phyloP scores from a whole-genome alignment of 2,113 vertebrate species.

The Thamnophis sirtalis region DNA sequence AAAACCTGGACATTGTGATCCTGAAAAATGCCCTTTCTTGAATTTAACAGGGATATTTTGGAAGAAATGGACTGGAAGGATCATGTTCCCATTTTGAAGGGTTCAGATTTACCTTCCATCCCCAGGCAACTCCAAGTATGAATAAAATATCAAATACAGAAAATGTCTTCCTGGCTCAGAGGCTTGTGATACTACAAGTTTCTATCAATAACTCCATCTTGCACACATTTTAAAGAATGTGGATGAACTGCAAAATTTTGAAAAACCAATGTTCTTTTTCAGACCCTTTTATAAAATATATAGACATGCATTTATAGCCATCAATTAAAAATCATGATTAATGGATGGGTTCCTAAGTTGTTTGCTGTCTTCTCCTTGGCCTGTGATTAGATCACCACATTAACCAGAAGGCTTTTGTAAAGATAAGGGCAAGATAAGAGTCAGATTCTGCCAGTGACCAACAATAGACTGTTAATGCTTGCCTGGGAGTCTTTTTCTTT shows the following conservation, averaged over 20 bases:
- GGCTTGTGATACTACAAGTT: background rate
- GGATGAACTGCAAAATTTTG: background rate
- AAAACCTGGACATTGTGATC: background rate
- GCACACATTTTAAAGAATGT: background rate
- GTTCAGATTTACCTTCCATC: background rate
- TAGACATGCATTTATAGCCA: background rate
- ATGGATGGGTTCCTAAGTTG: background rate
- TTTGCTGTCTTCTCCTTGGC: background rate
- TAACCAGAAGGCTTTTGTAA: background rate
- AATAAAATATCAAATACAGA: background rate
- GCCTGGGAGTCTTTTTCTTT: background rate
- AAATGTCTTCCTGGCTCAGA: background rate
- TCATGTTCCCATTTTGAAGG: too few species aligned
- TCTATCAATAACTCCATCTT: background rate
- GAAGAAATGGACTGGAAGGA: background rate
- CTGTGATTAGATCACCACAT: background rate
- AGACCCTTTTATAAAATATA: background rate
- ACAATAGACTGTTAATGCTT: background rate
- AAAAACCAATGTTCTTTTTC: background rate
- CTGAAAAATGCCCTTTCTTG: background rate
- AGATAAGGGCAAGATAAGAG: background rate
- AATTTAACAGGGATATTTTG: background rate
- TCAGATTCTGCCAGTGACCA: background rate
- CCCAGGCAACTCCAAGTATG: background rate
- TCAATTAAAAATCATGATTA: background rate